phyloP scores from a whole-genome alignment of 2,113 vertebrate species.

The Galeopterus variegatus region DNA sequence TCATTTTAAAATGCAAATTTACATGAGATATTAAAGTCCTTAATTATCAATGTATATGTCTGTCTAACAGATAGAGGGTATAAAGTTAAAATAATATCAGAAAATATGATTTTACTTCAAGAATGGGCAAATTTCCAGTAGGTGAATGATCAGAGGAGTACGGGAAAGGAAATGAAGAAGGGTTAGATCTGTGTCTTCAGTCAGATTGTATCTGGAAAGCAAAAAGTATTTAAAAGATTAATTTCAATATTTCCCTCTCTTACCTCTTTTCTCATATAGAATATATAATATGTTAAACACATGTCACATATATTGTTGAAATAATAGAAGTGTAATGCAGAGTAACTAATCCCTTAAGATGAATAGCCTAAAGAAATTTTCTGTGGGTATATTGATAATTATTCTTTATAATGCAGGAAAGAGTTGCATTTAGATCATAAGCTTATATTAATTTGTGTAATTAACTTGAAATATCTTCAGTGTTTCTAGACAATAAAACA shows the following conservation, averaged over 20 bases:
- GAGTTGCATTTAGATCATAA: neutral
- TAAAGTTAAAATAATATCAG: neutral
- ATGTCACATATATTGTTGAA: neutral
- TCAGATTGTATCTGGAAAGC: slow-evolving; percentile 64
- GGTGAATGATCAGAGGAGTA: slow-evolving; percentile 55
- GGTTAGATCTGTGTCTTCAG: slow-evolving; percentile 52
- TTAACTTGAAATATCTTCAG: neutral
- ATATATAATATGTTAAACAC: neutral
- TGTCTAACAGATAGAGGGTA: neutral
- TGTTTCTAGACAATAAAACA: neutral
- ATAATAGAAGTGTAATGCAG: neutral
- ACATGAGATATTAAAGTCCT: neutral
- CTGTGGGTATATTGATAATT: slow-evolving; percentile 52
- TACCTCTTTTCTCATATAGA: neutral
- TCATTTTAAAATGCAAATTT: slow-evolving; percentile 57
- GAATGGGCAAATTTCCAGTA: slow-evolving; percentile 43
- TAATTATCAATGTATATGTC: neutral
- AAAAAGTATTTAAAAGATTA: slow-evolving; percentile 50
- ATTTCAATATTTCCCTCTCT: neutral
- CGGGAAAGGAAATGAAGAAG: slow-evolving; percentile 58
- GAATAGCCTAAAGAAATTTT: slow-evolving; percentile 23
- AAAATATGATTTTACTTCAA: slow-evolving; percentile 49
- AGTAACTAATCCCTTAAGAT: slow-evolving; percentile 17
- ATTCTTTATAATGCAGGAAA: neutral
- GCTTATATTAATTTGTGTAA: neutral